Base-by-base conservation (phyloP, 2,113 vertebrate species). In the Peromyscus polionotus region DNA sequence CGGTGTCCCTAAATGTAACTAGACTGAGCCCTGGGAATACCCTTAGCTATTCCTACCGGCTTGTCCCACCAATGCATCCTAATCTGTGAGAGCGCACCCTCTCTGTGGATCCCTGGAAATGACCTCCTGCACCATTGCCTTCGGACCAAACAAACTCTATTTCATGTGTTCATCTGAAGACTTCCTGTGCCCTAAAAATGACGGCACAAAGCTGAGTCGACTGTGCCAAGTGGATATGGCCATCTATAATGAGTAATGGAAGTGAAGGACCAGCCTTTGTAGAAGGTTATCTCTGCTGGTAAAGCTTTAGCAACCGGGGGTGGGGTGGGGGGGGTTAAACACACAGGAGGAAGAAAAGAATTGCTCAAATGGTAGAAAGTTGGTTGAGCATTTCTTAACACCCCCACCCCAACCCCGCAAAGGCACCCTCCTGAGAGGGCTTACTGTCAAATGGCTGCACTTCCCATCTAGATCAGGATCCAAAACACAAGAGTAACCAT, bases 51-150 rank as follows among this genome's bases (percentile, higher is more conserved):
- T 80, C 51, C 75, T n/a, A 24, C 51, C 5, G 3, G 7, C 5
- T 2, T 9, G 73, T 70, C 73, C 94, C 94, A 54, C 79, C 20
- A 3, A 16, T 16, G 0, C 5, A 5, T 57, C 14, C 3, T 0
- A 16, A 9, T 57, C 59, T 76, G n/a, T 22, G 88, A 92, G 75
- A 88, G 90, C n/a, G 80, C 96, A 93, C 96, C 95, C 92, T 91
- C 93, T 96, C 88, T 86, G 96, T 88, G 77, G 80, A 59, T 63
- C 10, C 51, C 70, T 65, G 24, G 45, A 77, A 97, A 95, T 39
- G 39, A 80, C 63, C 61, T 3, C 1, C 7, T 36, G 31, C 16
- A 80, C 10, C 0, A 20, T 9, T 8, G 87, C 33, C 14, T 79
- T n/a, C 0, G 33, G 10, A 57, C 73, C 80, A 68, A 70, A 83